Evolutionary conservation across 92 coral and sea anemone species (phyloP).

Genomic region (Parazoanthus darwini): DNA sequence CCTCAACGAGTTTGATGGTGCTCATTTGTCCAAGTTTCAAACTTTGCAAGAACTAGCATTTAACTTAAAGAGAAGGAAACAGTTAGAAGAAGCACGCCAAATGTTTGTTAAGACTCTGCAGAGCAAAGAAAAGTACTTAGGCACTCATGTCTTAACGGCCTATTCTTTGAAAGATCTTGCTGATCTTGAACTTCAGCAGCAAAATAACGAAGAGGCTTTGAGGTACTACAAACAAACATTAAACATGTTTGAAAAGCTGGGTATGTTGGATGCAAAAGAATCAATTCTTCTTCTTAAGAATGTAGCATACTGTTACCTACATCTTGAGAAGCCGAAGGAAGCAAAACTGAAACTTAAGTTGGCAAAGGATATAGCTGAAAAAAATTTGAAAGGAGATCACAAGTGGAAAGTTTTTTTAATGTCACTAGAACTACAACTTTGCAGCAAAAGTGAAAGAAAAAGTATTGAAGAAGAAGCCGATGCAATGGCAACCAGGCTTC

Average conservation of each 20-base stretch:
- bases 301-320: slow-evolving; percentile 7
- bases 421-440: too few species aligned
- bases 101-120: neutral
- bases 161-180: slow-evolving; percentile 35
- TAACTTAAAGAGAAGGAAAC: too few species aligned
- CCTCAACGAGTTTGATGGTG: too few species aligned
- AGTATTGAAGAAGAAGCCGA: too few species aligned
- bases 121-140: neutral
- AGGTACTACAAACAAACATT: slow-evolving; percentile 4
- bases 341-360: slow-evolving; percentile 4
- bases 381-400: slow-evolving; percentile 30
- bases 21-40: neutral
- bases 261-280: slow-evolving; percentile 30
- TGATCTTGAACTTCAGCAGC: slow-evolving; percentile 16
- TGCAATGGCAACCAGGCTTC: too few species aligned
- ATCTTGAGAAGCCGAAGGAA: slow-evolving; percentile 8
- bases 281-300: slow-evolving; percentile 43
- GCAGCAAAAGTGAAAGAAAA: too few species aligned
- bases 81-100: neutral
- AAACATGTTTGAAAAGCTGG: neutral
- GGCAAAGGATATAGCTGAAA: slow-evolving; percentile 38
- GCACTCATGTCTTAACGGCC: slow-evolving; percentile 47
- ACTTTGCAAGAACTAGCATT: neutral
- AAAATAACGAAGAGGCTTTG: neutral
- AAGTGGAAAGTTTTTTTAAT: neutral